These are phyloP conservation scores for Rhinoptilus africanus DNA, from an alignment of 2,113 vertebrate species.

Conservation along the genomic window DNA sequence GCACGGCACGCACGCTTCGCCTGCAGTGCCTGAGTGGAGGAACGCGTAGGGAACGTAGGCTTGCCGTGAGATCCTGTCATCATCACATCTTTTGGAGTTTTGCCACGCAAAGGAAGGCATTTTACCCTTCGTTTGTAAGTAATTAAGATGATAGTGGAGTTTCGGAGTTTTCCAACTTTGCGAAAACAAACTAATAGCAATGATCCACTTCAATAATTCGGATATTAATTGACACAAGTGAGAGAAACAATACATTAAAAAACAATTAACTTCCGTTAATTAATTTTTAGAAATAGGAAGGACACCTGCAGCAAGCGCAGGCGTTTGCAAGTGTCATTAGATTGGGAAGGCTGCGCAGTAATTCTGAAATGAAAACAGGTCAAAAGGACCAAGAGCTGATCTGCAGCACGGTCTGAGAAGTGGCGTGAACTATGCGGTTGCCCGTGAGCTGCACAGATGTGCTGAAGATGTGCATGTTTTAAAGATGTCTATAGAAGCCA, in stretches of 20 bases:
- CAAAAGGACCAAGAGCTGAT: neutral
- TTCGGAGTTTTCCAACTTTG: conserved; percentile 27
- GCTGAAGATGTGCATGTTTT: neutral
- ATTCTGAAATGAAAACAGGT: neutral
- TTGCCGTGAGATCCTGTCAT: neutral
- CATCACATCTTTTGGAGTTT: neutral
- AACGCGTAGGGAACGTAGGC: neutral
- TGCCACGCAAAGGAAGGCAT: neutral
- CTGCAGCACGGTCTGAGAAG: neutral
- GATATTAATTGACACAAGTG: conserved; percentile 20
- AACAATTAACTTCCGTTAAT: conserved; percentile 65
- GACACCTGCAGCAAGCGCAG: neutral
- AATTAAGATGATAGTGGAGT: conserved; percentile 44
- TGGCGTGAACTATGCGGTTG: neutral
- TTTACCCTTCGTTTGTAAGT: conserved; percentile 45
- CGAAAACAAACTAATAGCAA: conserved; percentile 53
- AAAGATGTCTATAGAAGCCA: neutral
- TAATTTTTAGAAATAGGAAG: conserved; percentile 56
- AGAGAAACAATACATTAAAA: conserved; percentile 58
- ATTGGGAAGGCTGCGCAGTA: neutral
- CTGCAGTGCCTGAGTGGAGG: neutral
- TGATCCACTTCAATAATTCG: conserved; percentile 54
- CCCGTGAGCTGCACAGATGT: neutral
- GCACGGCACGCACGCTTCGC: neutral
- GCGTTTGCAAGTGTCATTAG: neutral